Evolutionary conservation across 2,888 invertebrate species (phyloP), one percentile per base, ranked within the genome.

Genomic region (Drosophila rellima): DNA sequence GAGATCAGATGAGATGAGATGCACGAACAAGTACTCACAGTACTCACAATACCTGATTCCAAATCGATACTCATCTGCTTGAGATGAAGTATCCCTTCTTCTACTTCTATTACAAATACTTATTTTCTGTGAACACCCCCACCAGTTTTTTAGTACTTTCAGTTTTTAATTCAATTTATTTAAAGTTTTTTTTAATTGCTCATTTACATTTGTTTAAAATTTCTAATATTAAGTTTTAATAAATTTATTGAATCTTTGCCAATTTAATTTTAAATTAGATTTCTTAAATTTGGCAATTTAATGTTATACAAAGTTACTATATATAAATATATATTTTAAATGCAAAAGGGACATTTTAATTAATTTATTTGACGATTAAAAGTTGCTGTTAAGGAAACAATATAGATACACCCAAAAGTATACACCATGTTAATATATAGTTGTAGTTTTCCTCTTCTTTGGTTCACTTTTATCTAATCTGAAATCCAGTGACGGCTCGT

Each of bases 341-440:
- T 20, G 20, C n/a, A n/a, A n/a, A n/a, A n/a, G 23, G 6, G 6
- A 0, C 5, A 5, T 23, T 23, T 23, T 0, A 23, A 26, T 7
- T 26, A 2, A 5, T 26, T 2, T 26, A n/a, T 6, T 7, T 26
- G 7, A 3, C 1, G 23, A 23, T 7, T 6, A 23, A 23, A 23
- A 23, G 7, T 26, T 7, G 7, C 7, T 26, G 1, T 26, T 26
- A 26, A 23, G 7, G 1, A 26, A 2, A 10, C 10, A 29, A 0
- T 10, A 10, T 2, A 8, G 11, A 17, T 26, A 42, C 68, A 48
- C 78, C 74, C 73, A 67, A 77, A 75, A 75, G 68, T 77, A 75
- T 73, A 48, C 78, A 40, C 20, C 23, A 64, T 7, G 23, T 18
- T 11, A 17, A 18, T 6, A n/a, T 11, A 45, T 4, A 48, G 17